Conservation (phyloP, 2,888 invertebrate genomes). For the Drosophila sordidapex region DNA sequence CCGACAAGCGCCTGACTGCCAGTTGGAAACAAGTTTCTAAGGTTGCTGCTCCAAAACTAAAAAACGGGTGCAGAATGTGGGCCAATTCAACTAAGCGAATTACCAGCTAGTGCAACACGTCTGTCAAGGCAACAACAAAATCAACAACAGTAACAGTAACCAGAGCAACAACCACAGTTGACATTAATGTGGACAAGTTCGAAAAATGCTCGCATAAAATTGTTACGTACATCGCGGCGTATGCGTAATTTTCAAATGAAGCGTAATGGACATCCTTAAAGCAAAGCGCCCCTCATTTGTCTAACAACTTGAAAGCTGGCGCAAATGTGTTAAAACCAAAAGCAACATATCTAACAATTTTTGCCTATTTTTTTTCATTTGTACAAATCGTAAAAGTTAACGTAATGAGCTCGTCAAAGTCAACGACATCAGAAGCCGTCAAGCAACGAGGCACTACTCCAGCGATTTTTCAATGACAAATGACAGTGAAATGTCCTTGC, state of each 20-base stretch:
- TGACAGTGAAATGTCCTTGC: slow-evolving; percentile 44
- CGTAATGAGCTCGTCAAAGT: slow-evolving; percentile 64
- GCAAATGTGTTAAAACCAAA: slow-evolving; percentile 37
- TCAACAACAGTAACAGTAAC: slow-evolving; percentile 20
- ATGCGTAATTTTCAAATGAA: slow-evolving; percentile 68
- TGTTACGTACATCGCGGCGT: slow-evolving; percentile 50
- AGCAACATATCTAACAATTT: slow-evolving; percentile 40
- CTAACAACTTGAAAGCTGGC: slow-evolving; percentile 12
- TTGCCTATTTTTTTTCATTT: slow-evolving; percentile 17
- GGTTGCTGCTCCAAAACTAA: slow-evolving; percentile 6
- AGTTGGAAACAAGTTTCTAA: slow-evolving; percentile 50
- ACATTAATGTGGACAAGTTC: slow-evolving; percentile 38
- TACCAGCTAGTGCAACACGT: slow-evolving; percentile 38
- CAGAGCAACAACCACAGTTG: slow-evolving; percentile 22
- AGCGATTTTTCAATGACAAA: slow-evolving; percentile 36
- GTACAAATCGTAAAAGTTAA: slow-evolving; percentile 64
- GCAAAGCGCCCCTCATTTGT: slow-evolving; percentile 31
- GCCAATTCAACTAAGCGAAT: slow-evolving; percentile 60
- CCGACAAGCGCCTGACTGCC: slow-evolving; percentile 21
- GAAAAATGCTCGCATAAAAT: slow-evolving; percentile 28
- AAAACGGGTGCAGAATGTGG: slow-evolving; percentile 50
- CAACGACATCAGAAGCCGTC: slow-evolving; percentile 39
- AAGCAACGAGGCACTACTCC: slow-evolving; percentile 4
- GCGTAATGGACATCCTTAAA: slow-evolving; percentile 45
- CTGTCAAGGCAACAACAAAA: slow-evolving; percentile 49